These are phyloP conservation scores for Aselliscus stoliczkanus DNA, from an alignment of 2,797 vertebrate species.

Conservation along the genomic window DNA sequence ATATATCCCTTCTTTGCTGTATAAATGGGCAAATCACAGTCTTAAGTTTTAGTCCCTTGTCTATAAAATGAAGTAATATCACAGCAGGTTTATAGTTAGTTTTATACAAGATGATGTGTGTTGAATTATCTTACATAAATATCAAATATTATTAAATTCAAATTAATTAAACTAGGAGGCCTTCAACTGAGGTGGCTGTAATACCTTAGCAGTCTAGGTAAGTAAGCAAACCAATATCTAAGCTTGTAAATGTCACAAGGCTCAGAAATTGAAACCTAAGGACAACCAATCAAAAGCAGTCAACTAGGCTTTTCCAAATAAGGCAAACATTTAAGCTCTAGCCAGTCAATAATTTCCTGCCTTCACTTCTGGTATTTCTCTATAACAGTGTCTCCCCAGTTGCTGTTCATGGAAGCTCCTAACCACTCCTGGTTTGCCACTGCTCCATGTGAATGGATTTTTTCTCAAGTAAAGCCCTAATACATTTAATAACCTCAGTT, in stretches of 20 bases:
- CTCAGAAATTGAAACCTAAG: not conserved
- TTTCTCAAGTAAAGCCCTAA: not conserved
- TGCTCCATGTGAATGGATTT: not conserved
- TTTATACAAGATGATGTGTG: not conserved
- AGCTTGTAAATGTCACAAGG: not conserved
- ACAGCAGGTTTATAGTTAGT: not conserved
- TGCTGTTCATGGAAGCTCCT: not conserved
- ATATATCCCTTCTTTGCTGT: not conserved
- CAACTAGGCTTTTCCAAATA: not conserved
- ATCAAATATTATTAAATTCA: not conserved
- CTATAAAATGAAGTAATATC: not conserved
- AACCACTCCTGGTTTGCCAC: not conserved
- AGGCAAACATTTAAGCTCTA: not conserved
- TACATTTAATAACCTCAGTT: not conserved
- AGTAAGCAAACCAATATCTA: not conserved
- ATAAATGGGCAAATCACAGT: not conserved
- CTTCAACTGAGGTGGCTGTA: not conserved
- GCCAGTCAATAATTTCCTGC: not conserved
- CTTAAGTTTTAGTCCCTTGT: not conserved
- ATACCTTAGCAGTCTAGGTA: not conserved
- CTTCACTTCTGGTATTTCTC: not conserved
- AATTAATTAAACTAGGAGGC: not conserved
- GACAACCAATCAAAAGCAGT: not conserved
- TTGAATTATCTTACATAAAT: not conserved
- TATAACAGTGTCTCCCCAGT: not conserved